A percentile compares a stretch with the other conserved stretches of the same genome.
Conservation (phyloP, 1,140 invertebrate genomes). For the Araneus ventricosus region DNA sequence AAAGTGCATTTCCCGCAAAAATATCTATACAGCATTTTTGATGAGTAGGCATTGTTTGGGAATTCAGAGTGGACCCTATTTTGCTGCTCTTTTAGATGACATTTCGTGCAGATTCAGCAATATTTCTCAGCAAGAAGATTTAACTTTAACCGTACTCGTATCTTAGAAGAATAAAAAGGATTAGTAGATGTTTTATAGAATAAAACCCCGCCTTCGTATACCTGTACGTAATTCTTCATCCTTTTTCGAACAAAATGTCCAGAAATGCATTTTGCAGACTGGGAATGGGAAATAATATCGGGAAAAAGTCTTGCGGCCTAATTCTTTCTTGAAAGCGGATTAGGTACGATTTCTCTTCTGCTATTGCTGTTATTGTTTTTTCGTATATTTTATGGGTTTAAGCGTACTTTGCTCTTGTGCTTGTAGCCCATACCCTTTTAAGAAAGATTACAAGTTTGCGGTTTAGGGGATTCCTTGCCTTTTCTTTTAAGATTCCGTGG, state of each 20-base stretch:
- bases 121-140: background rate
- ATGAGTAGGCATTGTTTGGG: conserved; percentile 64
- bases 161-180: conserved; percentile 45
- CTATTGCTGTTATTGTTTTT: background rate
- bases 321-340: conserved; percentile 48
- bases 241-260: background rate
- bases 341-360: background rate
- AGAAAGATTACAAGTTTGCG: conserved; percentile 29
- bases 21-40: conserved; percentile 50
- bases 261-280: conserved; percentile 22
- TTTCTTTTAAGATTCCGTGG: background rate
- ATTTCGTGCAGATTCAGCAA: conserved; percentile 44
- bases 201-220: background rate
- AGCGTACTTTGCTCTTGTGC: background rate
- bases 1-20: background rate
- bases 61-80: conserved; percentile 28
- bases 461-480: background rate
- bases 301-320: background rate
- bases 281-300: conserved; percentile 26
- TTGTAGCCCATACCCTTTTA: conserved; percentile 1
- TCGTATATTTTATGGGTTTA: background rate
- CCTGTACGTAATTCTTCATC: background rate
- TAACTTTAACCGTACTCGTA: conserved; percentile 7
- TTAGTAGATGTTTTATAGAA: conserved; percentile 57
- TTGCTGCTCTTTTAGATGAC: conserved; percentile 17